Percentiles rank a stretch among this genome's conserved stretches.
These are phyloP conservation scores for Carabus problematicus DNA, from an alignment of 2,888 invertebrate species.

Conservation along the genomic window DNA sequence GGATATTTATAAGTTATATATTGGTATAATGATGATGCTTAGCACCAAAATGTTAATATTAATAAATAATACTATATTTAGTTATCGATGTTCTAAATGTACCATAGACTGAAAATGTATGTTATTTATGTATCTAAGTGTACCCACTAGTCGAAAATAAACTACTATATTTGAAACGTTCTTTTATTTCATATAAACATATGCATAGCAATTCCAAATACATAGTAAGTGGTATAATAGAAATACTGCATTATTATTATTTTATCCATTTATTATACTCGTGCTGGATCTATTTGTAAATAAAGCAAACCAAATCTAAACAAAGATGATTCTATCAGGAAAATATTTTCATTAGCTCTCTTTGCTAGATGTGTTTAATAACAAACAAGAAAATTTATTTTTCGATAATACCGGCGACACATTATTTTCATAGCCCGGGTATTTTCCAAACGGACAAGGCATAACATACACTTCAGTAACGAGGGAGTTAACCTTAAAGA, in stretches of 20 bases:
- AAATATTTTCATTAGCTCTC: too few relatives aligned
- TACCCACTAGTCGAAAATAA: slow-evolving; percentile 26
- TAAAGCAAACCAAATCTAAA: too few relatives aligned
- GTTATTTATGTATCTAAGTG: slow-evolving; percentile 38
- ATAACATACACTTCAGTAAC: slow-evolving; percentile 3
- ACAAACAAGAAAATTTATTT: background rate
- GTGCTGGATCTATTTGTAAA: too few relatives aligned
- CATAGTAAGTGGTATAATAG: too few relatives aligned
- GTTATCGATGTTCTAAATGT: slow-evolving; percentile 42
- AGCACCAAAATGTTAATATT: slow-evolving; percentile 38
- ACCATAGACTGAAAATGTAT: slow-evolving; percentile 42
- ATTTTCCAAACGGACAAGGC: too few relatives aligned
- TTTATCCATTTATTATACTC: too few relatives aligned
- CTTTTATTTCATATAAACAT: background rate
- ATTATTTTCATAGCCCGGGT: too few relatives aligned
- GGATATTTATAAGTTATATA: slow-evolving; percentile 38
- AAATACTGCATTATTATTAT: too few relatives aligned
- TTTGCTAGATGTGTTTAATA: too few relatives aligned
- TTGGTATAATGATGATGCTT: slow-evolving; percentile 36
- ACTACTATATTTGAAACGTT: slow-evolving; percentile 38
- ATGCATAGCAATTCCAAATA: too few relatives aligned
- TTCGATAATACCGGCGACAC: background rate
- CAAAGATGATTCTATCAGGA: too few relatives aligned
- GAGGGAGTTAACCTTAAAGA: slow-evolving; percentile 24
- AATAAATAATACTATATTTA: slow-evolving; percentile 33